Base-by-base conservation (phyloP, 2,797 vertebrate genomes). In the Yasuhikotakia modesta region DNA sequence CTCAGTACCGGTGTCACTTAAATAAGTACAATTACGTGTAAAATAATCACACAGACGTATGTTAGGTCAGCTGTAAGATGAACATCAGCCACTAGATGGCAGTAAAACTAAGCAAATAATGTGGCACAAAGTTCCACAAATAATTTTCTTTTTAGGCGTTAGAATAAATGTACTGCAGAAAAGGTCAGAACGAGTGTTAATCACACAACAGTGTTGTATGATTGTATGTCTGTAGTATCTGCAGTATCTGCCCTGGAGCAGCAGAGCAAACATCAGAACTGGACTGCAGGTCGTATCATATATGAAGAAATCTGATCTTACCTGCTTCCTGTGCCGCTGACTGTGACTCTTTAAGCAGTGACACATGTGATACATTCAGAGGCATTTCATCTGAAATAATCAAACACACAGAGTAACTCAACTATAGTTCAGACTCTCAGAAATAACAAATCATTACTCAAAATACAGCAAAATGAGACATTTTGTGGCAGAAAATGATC, bases 301-400 rank as follows among this genome's bases (percentile, higher is more conserved):
- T n/a, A n/a, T n/a, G n/a, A n/a, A n/a, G n/a, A 17, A 24, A 30
- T 17, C 27, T 61, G 27, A 16, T 35, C 58, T 71, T 48, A 78
- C 76, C 76, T 71, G 76, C 17, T 65, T 57, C 76, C 66, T 58
- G 52, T 46, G 8, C 22, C 58, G 45, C 45, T 55, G 48, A 11
- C 64, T 43, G 32, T 50, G 32, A 32, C 8, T 22, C 12, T 32
- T n/a, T 71, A 1, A 2, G 60, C 76, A 1, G 13, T 10, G 35
- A 13, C 19, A 19, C 30, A 78, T 57, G 32, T 4, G 76, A 55
- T 32, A n/a, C 45, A 45, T 65, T 64, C 24, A 65, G 12, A 46
- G 35, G n/a, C 43, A 16, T 13, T 30, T 43, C 48, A 0, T 57
- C 58, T 65, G 55, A 78, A 78, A 64, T 11, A 16, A 76, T 2